Conservation (phyloP, 2,113 vertebrate genomes). For the Gallinago jamesoni region DNA sequence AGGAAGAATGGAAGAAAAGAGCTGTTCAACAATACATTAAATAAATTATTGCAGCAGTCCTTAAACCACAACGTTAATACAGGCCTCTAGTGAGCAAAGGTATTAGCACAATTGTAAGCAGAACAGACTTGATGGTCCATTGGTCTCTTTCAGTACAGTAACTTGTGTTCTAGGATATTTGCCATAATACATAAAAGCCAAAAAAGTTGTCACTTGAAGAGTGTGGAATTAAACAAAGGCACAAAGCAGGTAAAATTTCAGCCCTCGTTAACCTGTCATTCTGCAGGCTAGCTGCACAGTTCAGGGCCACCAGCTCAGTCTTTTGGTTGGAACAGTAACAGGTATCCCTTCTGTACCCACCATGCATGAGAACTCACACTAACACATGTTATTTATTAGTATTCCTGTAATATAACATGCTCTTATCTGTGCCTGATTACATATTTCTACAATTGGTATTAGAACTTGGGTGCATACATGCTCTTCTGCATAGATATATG, state of each 20-base stretch:
- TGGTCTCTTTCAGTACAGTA: slow-evolving; percentile 42
- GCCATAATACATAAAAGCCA: slow-evolving; percentile 43
- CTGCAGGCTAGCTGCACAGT: not conserved
- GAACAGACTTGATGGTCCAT: slow-evolving; percentile 56
- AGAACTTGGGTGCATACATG: not conserved
- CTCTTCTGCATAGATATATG: not conserved
- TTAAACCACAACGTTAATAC: slow-evolving; percentile 17
- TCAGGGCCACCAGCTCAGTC: slow-evolving; percentile 27
- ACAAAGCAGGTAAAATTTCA: slow-evolving; percentile 39
- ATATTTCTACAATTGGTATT: not conserved
- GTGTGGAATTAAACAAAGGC: slow-evolving; percentile 48
- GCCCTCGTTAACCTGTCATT: slow-evolving; percentile 60
- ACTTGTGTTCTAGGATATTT: slow-evolving; percentile 62
- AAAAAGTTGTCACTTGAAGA: slow-evolving; percentile 7
- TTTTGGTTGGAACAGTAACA: not conserved
- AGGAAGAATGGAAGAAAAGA: slow-evolving; percentile 31
- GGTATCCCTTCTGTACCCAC: not conserved
- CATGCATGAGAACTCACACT: not conserved
- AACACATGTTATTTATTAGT: not conserved
- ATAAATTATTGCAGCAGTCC: not conserved
- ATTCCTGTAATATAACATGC: not conserved
- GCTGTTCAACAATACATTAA: not conserved
- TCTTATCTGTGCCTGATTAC: not conserved
- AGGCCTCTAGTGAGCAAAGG: slow-evolving; percentile 1
- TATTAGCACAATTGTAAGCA: slow-evolving; percentile 26